Conservation (phyloP, 53 echinoderm and acorn worm species). For the Antedon mediterranea region DNA sequence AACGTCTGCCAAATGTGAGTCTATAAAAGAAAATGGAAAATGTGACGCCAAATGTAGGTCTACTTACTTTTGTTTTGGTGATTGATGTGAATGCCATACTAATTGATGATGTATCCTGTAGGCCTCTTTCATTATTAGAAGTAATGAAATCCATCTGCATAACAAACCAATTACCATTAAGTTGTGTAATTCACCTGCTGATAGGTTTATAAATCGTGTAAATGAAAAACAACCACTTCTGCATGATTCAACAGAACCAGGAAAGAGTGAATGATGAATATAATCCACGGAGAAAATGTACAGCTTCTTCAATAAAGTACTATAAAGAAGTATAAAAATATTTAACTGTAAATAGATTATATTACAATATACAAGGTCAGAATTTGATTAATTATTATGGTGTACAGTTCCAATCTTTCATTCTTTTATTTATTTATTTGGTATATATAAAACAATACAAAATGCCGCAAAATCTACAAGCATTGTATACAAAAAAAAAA, state of each 20-base stretch:
- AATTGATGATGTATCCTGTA: slow-evolving; percentile 58
- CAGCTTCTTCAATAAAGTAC: slow-evolving; percentile 44
- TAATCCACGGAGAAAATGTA: slow-evolving; percentile 66
- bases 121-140: slow-evolving; percentile 54
- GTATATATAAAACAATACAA: no score
- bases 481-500: no score
- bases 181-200: slow-evolving; percentile 56
- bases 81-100: slow-evolving; percentile 20
- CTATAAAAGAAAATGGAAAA: no score
- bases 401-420: no score
- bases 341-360: not conserved
- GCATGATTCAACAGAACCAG: not conserved
- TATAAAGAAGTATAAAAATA: slow-evolving; percentile 11
- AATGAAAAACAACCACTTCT: slow-evolving; percentile 46
- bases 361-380: not conserved
- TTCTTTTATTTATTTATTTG: no score
- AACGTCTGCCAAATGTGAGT: no score
- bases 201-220: slow-evolving; percentile 53
- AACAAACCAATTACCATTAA: slow-evolving; percentile 43
- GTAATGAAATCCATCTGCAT: slow-evolving; percentile 47
- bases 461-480: no score
- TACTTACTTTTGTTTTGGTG: not conserved
- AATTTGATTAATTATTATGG: no score
- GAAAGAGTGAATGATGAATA: slow-evolving; percentile 59
- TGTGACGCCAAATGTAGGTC: no score